Evolutionary conservation across 2,113 vertebrate species (phyloP).

Genomic region (Junco hyemalis): DNA sequence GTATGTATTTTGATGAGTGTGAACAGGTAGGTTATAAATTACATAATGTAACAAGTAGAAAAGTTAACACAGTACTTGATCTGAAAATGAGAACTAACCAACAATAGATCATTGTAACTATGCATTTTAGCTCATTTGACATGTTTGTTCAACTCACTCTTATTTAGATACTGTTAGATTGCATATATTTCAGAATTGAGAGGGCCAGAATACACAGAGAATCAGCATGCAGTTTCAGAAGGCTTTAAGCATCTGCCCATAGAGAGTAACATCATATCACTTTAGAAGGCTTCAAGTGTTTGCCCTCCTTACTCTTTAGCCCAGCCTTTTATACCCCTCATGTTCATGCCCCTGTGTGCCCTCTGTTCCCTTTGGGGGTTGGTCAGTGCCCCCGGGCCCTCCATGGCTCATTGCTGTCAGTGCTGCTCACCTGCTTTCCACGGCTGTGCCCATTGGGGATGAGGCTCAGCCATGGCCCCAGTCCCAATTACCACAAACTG

Average conservation of each 20-base stretch:
- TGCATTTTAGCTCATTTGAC: not conserved
- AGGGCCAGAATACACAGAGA: not conserved
- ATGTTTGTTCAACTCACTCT: not conserved
- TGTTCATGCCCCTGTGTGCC: not conserved
- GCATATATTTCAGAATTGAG: not conserved
- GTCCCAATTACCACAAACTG: not conserved
- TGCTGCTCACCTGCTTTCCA: not conserved
- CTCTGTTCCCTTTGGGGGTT: not conserved
- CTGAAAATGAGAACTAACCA: not conserved
- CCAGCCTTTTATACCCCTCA: not conserved
- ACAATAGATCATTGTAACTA: not conserved
- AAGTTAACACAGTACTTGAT: not conserved
- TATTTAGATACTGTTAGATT: not conserved
- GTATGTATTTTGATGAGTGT: not conserved
- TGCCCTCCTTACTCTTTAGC: not conserved
- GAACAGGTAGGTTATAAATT: not conserved
- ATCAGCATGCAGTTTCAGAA: not conserved
- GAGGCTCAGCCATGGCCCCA: fast-evolving
- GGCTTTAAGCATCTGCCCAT: not conserved
- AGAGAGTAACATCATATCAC: not conserved
- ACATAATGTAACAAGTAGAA: not conserved
- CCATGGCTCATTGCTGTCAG: not conserved
- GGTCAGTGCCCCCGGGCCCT: not conserved
- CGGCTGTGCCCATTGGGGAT: not conserved
- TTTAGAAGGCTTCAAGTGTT: not conserved